phyloP scores from a whole-genome alignment of 2,113 vertebrate species.

The Lathamus discolor region DNA sequence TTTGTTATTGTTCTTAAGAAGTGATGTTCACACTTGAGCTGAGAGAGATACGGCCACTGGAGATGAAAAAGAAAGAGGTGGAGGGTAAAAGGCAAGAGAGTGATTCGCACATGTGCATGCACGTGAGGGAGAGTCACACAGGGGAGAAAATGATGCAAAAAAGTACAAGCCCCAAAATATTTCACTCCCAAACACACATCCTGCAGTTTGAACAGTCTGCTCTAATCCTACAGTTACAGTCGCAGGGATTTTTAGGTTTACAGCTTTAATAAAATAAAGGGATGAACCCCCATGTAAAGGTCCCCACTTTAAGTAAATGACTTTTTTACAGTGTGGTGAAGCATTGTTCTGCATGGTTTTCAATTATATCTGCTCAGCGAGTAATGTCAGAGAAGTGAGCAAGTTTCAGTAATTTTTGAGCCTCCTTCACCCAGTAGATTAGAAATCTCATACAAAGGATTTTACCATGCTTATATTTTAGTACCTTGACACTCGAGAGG shows the following conservation, averaged over 20 bases:
- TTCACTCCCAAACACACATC: background rate
- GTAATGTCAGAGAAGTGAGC: background rate
- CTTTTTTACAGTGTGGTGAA: background rate
- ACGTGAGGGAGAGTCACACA: accelerated
- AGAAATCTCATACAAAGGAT: background rate
- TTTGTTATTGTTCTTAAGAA: background rate
- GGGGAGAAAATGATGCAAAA: background rate
- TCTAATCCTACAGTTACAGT: background rate
- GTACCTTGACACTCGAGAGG: background rate
- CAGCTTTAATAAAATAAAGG: background rate
- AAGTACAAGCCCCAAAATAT: background rate
- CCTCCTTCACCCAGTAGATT: background rate
- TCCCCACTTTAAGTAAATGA: background rate
- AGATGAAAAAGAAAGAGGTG: background rate
- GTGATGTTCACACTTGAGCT: background rate
- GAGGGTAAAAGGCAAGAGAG: background rate
- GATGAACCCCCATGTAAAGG: background rate
- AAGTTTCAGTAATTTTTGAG: slow-evolving; percentile 16
- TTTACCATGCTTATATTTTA: background rate
- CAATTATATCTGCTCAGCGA: background rate
- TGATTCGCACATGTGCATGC: background rate
- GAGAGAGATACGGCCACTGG: background rate
- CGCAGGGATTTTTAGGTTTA: background rate
- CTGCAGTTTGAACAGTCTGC: background rate
- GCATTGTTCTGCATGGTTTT: background rate